Evolutionary conservation across 2,888 invertebrate species (phyloP), one percentile per base, ranked within the genome.

Genomic region (Oligia fasciuncula): DNA sequence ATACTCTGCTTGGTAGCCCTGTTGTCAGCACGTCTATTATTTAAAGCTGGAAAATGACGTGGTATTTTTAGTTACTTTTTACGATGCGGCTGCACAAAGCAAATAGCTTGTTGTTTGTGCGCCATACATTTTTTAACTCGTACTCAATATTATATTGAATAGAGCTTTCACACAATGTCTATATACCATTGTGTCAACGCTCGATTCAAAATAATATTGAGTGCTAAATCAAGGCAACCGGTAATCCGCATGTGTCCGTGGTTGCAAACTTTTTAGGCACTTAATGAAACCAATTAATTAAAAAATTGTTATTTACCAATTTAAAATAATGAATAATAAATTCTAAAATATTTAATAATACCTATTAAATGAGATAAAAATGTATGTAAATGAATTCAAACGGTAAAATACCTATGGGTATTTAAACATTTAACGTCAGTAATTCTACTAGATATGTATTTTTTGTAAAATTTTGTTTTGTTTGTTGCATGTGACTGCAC

Each of bases 1-100:
- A 85, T 35, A 76, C 40, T 65, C 40, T 29, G 35, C 11, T 57
- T 66, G 51, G 14, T 77, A 62, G 40, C 13, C n/a, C 14, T 29
- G 29, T 49, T 54, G 14, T n/a, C 19, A 35, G 5, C n/a, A 65
- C 8, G 49, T 54, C 14, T 13, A n/a, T 69, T 77, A 54, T 63
- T 63, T 63, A 35, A 57, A 40, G n/a, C 13, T 80, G 8, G 19
- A 1, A 11, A 14, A 49, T 14, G 0, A 4, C 14, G 23, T 17
- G 8, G 2, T n/a, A n/a, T 40, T 65, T 77, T 69, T 49, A 29
- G 29, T 49, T 65, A 69, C 29, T 66, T 40, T 57, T 66, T 43
- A 49, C 40, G 40, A 14, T 17, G 49, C 65, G 43, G 66, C 17
- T 71, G 43, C n/a, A 77, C 17, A 40, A 17, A 77, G 11, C 13